These are phyloP conservation scores for Congeria kusceri DNA, from an alignment of 2,888 invertebrate genomes.

Conservation along the genomic window DNA sequence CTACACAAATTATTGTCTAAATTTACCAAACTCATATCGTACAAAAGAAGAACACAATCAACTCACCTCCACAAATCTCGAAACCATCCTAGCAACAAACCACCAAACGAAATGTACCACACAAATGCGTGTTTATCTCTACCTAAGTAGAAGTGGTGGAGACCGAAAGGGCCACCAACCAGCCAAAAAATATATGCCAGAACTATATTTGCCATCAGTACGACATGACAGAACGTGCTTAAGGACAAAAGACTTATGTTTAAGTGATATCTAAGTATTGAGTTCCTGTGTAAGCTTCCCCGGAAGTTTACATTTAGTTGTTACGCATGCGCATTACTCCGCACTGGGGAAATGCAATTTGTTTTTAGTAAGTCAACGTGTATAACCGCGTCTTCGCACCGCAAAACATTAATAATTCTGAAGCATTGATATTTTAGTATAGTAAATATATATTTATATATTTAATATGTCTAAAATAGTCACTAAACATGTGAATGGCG, in stretches of 20 bases:
- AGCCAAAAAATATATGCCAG: constrained; percentile 94
- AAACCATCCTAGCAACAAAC: constrained; percentile 94
- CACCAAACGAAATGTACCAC: constrained; percentile 94
- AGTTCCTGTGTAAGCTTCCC: constrained; percentile 3
- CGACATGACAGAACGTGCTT: neutral
- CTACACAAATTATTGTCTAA: too few relatives aligned
- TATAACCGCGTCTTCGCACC: constrained; percentile 30
- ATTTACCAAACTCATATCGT: too few relatives aligned
- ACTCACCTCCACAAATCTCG: constrained; percentile 89
- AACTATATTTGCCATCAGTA: constrained; percentile 85
- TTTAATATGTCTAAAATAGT: too few relatives aligned
- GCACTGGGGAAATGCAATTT: constrained; percentile 36
- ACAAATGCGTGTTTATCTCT: constrained; percentile 96
- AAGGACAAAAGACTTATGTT: too few relatives aligned
- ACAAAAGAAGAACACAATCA: too few relatives aligned
- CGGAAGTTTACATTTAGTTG: constrained; percentile 29
- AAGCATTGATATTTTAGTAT: too few relatives aligned
- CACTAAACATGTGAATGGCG: neutral
- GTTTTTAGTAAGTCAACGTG: constrained; percentile 48
- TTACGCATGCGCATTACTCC: constrained; percentile 45
- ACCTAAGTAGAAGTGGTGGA: constrained; percentile 95
- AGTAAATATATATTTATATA: too few relatives aligned
- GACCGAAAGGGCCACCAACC: constrained; percentile 94
- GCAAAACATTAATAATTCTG: neutral
- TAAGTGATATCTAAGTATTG: too few relatives aligned